Evolutionary conservation across 2,888 invertebrate genomes (phyloP).

Genomic region (Lagria hirta): DNA sequence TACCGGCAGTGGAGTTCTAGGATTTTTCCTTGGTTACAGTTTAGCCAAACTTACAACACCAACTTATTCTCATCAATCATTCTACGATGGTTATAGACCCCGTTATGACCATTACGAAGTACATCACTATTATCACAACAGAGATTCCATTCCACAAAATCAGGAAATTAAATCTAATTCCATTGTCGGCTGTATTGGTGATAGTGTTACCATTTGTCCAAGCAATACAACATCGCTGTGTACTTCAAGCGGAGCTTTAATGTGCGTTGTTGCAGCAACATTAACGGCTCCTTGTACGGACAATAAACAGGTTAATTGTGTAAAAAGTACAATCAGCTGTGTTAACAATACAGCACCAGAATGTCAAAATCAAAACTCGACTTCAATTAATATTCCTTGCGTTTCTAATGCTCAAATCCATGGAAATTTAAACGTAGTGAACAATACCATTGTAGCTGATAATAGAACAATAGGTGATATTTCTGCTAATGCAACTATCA

Average conservation of each 20-base stretch:
- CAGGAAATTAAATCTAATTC: conserved; percentile 45
- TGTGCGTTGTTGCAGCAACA: conserved; percentile 48
- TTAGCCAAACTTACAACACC: conserved; percentile 43
- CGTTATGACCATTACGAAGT: conserved; percentile 47
- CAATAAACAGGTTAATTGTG: conserved; percentile 42
- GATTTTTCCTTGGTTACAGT: conserved; percentile 45
- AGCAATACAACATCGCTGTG: conserved; percentile 48
- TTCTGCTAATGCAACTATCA: conserved; percentile 12
- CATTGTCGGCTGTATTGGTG: conserved; percentile 46
- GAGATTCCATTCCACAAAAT: conserved; percentile 23
- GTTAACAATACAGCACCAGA: conserved; percentile 43
- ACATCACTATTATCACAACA: conserved; percentile 50
- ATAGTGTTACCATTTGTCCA: conserved; percentile 47
- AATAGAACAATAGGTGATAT: conserved; percentile 13
- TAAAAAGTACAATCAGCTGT: conserved; percentile 46
- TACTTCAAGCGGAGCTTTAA: conserved; percentile 49
- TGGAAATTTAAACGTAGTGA: conserved; percentile 18
- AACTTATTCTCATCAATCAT: conserved; percentile 37
- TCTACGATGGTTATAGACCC: conserved; percentile 39
- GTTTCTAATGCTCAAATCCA: conserved; percentile 44
- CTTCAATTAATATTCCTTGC: conserved; percentile 44
- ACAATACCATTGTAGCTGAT: conserved; percentile 24
- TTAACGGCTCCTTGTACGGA: conserved; percentile 46
- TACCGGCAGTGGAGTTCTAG: conserved; percentile 42
- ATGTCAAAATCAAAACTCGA: conserved; percentile 39